phyloP scores from a whole-genome alignment of 2,888 invertebrate species.

The Synanthedon tipuliformis region DNA sequence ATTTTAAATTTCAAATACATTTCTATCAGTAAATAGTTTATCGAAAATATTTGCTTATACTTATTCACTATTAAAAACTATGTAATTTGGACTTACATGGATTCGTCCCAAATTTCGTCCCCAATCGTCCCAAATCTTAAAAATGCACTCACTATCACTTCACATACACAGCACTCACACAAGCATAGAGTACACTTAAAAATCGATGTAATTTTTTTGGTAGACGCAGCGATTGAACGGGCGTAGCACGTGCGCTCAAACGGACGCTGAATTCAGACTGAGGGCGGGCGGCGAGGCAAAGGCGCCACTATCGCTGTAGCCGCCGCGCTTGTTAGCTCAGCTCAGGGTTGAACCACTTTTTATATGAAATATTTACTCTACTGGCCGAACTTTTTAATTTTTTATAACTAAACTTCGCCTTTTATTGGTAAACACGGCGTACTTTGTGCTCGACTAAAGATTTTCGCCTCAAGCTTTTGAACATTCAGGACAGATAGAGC shows the following conservation, averaged over 20 bases:
- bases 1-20: no score
- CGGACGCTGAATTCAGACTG: background rate
- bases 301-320: background rate
- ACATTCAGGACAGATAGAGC: no score
- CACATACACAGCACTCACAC: constrained; percentile 5
- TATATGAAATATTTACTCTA: background rate
- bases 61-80: no score
- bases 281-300: background rate
- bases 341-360: constrained; percentile 7
- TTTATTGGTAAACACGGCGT: background rate
- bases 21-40: no score
- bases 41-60: no score
- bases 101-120: background rate
- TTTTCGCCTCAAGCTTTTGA: no score
- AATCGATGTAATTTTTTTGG: constrained; percentile 6
- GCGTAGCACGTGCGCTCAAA: background rate
- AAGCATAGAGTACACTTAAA: constrained; percentile 3
- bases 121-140: background rate
- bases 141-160: constrained; percentile 2
- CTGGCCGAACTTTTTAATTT: background rate
- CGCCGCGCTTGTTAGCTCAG: background rate
- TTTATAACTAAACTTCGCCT: background rate
- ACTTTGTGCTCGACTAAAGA: no score
- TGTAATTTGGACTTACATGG: background rate
- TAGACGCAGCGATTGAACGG: background rate